Conservation (phyloP, 2,888 invertebrate species). For the Protophormia terraenovae region DNA sequence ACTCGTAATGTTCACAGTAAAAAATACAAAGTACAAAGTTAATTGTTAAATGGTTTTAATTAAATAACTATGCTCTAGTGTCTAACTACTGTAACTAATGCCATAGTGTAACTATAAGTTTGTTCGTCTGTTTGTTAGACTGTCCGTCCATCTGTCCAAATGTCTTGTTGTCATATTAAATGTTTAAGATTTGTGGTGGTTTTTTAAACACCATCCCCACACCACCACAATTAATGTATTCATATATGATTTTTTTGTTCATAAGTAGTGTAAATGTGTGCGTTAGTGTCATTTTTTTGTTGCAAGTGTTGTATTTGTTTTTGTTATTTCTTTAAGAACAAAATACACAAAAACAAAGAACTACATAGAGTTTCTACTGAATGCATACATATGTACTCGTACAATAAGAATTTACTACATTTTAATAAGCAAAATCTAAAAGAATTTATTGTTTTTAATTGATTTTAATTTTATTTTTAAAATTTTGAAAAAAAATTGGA, state of each 20-base stretch:
- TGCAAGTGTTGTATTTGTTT: background rate
- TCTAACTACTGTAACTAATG: constrained; percentile 18
- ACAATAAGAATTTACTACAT: too few species aligned
- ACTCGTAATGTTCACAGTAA: background rate
- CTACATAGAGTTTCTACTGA: too few species aligned
- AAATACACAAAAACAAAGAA: background rate
- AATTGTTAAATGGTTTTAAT: constrained; percentile 60
- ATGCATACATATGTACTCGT: too few species aligned
- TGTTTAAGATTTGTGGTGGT: constrained; percentile 12
- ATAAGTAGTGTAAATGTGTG: background rate
- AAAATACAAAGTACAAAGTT: constrained; percentile 54
- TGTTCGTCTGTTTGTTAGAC: background rate
- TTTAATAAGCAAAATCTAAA: background rate
- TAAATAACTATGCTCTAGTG: constrained; percentile 25
- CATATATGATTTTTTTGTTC: background rate
- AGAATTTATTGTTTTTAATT: background rate
- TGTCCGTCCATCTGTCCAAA: background rate
- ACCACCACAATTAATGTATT: background rate
- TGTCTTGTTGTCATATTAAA: constrained; percentile 32
- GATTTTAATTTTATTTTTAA: background rate
- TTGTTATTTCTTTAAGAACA: constrained; percentile 23
- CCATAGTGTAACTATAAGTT: background rate
- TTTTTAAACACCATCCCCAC: background rate
- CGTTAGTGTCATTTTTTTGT: background rate
- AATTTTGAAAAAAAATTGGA: background rate